These are phyloP conservation scores for Crossaster papposus DNA, from an alignment of 53 echinoderm and acorn worm species.

Conservation along the genomic window DNA sequence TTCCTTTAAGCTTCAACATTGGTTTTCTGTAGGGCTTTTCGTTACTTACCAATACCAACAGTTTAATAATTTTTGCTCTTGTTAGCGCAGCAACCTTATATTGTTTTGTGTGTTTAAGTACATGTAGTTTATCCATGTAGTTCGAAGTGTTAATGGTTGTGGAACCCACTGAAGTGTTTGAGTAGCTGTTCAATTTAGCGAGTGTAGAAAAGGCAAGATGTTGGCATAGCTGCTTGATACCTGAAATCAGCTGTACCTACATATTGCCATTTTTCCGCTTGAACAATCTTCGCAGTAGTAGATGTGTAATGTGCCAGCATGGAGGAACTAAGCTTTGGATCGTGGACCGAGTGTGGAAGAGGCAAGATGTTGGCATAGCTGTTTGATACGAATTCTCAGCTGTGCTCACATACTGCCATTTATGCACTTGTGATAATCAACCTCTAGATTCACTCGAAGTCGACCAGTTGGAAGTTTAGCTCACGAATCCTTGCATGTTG, in stretches of 20 bases:
- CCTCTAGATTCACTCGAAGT: background rate
- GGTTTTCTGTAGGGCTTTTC: background rate
- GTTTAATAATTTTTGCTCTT: background rate
- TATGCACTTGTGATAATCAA: slow-evolving; percentile 60
- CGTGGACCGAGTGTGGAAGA: slow-evolving; percentile 45
- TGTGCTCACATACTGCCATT: slow-evolving; percentile 94
- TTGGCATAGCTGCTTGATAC: slow-evolving; percentile 72
- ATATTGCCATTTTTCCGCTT: slow-evolving; percentile 74
- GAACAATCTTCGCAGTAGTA: background rate
- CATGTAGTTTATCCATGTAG: background rate
- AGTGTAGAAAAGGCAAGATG: slow-evolving; percentile 78
- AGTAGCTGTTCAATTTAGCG: background rate
- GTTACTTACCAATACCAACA: background rate
- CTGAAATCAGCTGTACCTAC: slow-evolving; percentile 79
- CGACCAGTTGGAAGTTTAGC: too few species aligned
- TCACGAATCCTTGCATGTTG: too few species aligned
- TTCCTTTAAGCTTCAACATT: background rate
- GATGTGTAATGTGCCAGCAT: too few species aligned
- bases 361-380: slow-evolving; percentile 94
- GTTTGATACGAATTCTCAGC: slow-evolving; percentile 60
- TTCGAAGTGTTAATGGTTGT: background rate
- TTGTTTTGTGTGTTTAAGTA: background rate
- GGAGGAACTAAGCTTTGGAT: background rate
- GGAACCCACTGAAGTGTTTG: too few species aligned
- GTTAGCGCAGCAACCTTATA: background rate